Conservation (phyloP, 2,888 invertebrate genomes). For the Latrodectus elegans region DNA sequence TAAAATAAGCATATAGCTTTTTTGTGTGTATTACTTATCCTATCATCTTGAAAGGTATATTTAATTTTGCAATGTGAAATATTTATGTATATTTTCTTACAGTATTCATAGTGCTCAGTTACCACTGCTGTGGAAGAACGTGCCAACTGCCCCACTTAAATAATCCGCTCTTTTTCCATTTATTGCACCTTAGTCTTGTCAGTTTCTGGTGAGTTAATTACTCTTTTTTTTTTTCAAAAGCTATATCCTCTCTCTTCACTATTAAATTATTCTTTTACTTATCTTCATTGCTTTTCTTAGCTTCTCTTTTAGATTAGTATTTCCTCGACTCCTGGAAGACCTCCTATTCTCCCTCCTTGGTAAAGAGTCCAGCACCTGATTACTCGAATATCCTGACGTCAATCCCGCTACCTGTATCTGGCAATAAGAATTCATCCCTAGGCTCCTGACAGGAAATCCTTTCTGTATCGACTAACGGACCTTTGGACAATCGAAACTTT, state of each 20-base stretch:
- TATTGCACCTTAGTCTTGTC: slow-evolving; percentile 69
- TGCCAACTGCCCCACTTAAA: slow-evolving; percentile 69
- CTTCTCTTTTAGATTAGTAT: slow-evolving; percentile 70
- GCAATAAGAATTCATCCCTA: slow-evolving; percentile 69
- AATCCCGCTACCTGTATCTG: slow-evolving; percentile 67
- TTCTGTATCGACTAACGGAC: slow-evolving; percentile 69
- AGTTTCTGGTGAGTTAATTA: slow-evolving; percentile 65
- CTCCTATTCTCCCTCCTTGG: slow-evolving; percentile 70
- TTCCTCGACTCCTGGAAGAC: slow-evolving; percentile 68
- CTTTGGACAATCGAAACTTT: slow-evolving; percentile 70
- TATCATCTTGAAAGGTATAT: no score
- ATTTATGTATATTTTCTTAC: slow-evolving; percentile 24
- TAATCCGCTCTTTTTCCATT: slow-evolving; percentile 69
- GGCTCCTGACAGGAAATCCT: slow-evolving; percentile 69
- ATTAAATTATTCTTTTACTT: background rate
- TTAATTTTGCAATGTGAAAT: no score
- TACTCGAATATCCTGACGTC: slow-evolving; percentile 65
- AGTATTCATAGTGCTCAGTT: slow-evolving; percentile 71
- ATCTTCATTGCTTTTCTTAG: slow-evolving; percentile 37
- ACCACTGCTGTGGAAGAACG: slow-evolving; percentile 71
- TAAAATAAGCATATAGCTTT: no score
- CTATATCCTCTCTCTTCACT: background rate
- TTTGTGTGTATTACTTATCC: no score
- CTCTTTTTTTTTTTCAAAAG: slow-evolving; percentile 3
- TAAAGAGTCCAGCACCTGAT: slow-evolving; percentile 70